A percentile compares a stretch with the other conserved stretches of the same genome.
These are phyloP conservation scores for Mionectes olivaceus DNA, from an alignment of 2,797 vertebrate species.

Conservation along the genomic window DNA sequence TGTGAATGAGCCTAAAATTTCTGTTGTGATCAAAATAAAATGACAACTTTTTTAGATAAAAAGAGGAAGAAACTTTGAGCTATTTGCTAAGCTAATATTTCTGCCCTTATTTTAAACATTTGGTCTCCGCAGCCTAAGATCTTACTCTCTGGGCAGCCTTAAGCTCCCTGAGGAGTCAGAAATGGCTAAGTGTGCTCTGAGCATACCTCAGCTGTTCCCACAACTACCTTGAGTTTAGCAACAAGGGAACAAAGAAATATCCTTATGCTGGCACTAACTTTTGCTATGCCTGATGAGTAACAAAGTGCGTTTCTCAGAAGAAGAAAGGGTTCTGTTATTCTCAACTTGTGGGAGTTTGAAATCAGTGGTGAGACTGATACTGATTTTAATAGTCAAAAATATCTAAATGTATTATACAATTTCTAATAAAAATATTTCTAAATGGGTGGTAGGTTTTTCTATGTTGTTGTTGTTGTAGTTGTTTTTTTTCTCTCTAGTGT, in stretches of 20 bases:
- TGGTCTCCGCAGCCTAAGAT: neutral
- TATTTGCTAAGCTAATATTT: neutral
- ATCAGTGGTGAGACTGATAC: neutral
- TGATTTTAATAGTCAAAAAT: neutral
- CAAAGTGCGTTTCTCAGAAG: neutral
- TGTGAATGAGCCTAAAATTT: neutral
- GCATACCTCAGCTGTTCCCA: neutral
- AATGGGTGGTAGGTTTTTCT: neutral
- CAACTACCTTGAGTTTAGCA: neutral
- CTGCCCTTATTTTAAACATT: neutral
- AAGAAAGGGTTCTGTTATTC: neutral
- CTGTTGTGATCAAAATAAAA: conserved; percentile 10
- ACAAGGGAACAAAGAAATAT: neutral
- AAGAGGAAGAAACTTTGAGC: neutral
- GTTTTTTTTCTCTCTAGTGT: neutral
- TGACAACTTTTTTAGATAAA: neutral
- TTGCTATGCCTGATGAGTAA: neutral
- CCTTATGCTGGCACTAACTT: neutral
- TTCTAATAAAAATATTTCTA: neutral
- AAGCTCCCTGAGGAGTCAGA: neutral
- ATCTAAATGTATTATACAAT: neutral
- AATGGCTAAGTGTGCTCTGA: neutral
- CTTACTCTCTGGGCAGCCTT: neutral
- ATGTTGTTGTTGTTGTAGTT: neutral
- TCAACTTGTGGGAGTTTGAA: neutral